phyloP scores from a whole-genome alignment of 2,797 vertebrate species.

The Cuculus canorus region DNA sequence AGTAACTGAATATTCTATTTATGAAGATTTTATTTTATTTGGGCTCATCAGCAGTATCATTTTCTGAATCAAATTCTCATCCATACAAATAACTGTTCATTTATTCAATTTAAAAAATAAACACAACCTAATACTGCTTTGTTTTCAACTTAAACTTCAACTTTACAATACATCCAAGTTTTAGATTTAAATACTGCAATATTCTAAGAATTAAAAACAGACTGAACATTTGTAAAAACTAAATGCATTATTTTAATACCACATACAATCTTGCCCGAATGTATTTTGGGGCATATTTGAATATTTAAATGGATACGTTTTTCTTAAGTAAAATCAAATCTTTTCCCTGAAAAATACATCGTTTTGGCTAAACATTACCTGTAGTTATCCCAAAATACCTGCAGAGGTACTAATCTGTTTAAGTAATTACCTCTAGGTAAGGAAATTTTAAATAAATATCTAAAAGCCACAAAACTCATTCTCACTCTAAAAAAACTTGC shows the following conservation, averaged over 20 bases:
- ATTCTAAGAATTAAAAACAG: neutral
- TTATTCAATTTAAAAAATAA: slow-evolving; percentile 18
- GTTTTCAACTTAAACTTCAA: neutral
- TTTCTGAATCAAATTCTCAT: slow-evolving; percentile 50
- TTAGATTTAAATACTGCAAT: neutral
- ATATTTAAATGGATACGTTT: neutral
- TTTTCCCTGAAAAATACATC: neutral
- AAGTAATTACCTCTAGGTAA: slow-evolving; percentile 10
- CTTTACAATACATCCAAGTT: neutral
- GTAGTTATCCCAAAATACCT: neutral
- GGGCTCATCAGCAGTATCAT: neutral
- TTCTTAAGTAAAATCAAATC: neutral
- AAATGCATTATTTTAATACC: neutral
- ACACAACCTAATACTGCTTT: neutral
- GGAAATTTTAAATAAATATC: slow-evolving; percentile 1
- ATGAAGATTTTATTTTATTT: slow-evolving; percentile 54
- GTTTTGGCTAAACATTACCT: neutral
- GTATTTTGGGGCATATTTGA: neutral
- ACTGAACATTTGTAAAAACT: neutral
- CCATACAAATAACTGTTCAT: slow-evolving; percentile 28
- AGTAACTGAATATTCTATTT: neutral
- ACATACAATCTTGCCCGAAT: neutral
- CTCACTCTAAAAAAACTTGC: neutral
- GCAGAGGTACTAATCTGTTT: neutral
- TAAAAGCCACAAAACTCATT: neutral